These are phyloP conservation scores for Drosophila pandora DNA, from an alignment of 1,140 invertebrate genomes.

Conservation along the genomic window DNA sequence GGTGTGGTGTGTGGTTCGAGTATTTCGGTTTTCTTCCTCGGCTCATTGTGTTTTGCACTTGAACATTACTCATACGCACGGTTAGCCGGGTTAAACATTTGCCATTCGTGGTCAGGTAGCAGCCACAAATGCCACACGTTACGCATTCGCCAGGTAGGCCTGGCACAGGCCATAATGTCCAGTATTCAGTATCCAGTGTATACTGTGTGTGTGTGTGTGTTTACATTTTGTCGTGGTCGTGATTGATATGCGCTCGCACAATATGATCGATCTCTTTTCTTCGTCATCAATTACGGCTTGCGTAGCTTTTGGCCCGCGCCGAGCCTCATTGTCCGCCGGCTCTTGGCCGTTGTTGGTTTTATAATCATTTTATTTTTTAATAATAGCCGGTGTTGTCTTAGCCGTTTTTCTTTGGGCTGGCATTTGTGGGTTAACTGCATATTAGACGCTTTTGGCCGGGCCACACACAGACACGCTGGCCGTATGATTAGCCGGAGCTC, in stretches of 20 bases:
- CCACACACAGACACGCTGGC: constrained; percentile 51
- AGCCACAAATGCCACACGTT: constrained; percentile 75
- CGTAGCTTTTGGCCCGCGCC: constrained; percentile 63
- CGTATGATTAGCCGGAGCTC: constrained; percentile 60
- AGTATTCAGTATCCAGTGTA: neutral
- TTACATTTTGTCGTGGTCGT: constrained; percentile 75
- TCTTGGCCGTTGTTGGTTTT: constrained; percentile 63
- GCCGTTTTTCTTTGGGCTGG: constrained; percentile 62
- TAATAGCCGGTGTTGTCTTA: constrained; percentile 65
- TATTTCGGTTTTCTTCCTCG: constrained; percentile 40
- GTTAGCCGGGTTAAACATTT: constrained; percentile 62
- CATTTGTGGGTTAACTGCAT: constrained; percentile 80
- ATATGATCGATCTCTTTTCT: constrained; percentile 81
- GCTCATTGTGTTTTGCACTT: constrained; percentile 44
- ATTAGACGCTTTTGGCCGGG: constrained; percentile 69
- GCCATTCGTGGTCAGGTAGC: constrained; percentile 54
- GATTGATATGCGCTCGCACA: constrained; percentile 79
- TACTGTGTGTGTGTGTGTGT: constrained; percentile 25
- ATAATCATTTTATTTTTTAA: constrained; percentile 58
- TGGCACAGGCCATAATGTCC: constrained; percentile 4
- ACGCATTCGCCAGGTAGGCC: constrained; percentile 68
- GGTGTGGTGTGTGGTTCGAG: neutral
- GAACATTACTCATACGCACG: constrained; percentile 78
- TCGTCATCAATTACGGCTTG: constrained; percentile 81
- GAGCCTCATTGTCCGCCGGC: constrained; percentile 60